A percentile compares a stretch with the other conserved stretches of the same genome.
Conservation (phyloP, 2,113 vertebrate species). For the Pachypanchax playfairii region DNA sequence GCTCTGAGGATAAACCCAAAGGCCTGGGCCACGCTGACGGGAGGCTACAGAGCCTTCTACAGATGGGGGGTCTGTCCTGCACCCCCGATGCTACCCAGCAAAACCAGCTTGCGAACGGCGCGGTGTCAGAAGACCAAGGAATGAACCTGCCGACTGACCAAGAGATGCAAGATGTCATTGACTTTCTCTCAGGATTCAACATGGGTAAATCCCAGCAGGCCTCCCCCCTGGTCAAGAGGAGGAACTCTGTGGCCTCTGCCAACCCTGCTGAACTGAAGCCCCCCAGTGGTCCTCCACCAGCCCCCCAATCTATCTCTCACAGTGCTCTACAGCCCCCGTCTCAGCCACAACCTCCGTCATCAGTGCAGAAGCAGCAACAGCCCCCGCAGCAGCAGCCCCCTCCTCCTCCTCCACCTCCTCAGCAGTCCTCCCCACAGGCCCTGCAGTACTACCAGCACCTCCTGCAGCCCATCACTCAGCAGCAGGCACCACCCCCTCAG, state of each 20-base stretch:
- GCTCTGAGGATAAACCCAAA: constrained; percentile 89
- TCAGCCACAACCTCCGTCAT: constrained; percentile 58
- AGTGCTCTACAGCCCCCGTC: constrained; percentile 80
- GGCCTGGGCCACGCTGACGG: constrained; percentile 76
- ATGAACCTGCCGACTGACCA: constrained; percentile 98
- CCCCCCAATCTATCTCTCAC: constrained; percentile 83
- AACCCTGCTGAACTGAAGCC: constrained; percentile 88
- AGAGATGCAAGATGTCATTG: constrained; percentile 99
- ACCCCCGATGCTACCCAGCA: constrained; percentile 73
- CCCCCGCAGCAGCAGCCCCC: constrained; percentile 69
- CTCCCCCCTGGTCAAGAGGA: constrained; percentile 91
- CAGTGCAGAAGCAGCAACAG: constrained; percentile 67
- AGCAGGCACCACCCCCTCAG: constrained; percentile 74
- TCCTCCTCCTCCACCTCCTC: constrained; percentile 73
- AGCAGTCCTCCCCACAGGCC: constrained; percentile 85
- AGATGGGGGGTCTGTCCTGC: constrained; percentile 83
- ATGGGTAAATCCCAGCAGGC: constrained; percentile 98
- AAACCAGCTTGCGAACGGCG: constrained; percentile 85
- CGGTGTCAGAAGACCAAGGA: constrained; percentile 89
- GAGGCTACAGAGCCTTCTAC: constrained; percentile 88
- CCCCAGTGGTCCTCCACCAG: constrained; percentile 78
- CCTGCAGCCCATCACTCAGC: constrained; percentile 88
- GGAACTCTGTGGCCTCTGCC: constrained; percentile 90
- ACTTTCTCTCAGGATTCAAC: constrained; percentile 98
- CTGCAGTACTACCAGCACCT: constrained; percentile 93